These are phyloP conservation scores for Stercorarius parasiticus DNA, from an alignment of 2,113 vertebrate genomes.

Conservation along the genomic window DNA sequence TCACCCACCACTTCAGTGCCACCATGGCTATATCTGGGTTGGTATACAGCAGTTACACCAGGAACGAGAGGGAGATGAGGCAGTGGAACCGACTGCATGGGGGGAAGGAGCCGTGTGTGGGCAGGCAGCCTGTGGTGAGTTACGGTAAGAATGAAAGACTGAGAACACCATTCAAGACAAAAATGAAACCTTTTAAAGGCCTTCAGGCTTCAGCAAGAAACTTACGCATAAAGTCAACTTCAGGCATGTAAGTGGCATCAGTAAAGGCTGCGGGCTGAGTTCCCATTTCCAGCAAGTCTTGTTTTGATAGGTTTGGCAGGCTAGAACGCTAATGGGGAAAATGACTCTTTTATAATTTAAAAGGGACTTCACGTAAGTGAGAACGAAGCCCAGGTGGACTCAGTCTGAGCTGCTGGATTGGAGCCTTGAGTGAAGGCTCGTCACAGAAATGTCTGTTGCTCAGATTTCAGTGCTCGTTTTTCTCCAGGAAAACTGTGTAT, in stretches of 20 bases:
- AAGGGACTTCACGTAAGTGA: background rate
- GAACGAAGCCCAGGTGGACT: background rate
- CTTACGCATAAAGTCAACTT: background rate
- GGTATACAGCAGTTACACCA: background rate
- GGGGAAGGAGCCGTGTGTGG: background rate
- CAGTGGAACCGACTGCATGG: fast-evolving
- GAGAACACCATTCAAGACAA: background rate
- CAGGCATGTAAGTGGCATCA: background rate
- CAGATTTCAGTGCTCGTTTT: background rate
- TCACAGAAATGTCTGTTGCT: background rate
- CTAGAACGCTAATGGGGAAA: background rate
- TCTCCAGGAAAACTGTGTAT: background rate
- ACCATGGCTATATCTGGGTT: background rate
- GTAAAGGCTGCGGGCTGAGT: background rate
- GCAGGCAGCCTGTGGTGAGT: background rate
- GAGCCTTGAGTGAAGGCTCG: background rate
- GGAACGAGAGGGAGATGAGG: fast-evolving
- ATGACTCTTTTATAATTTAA: background rate
- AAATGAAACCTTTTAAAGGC: background rate
- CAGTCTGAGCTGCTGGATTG: background rate
- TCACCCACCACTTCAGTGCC: background rate
- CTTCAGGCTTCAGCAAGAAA: background rate
- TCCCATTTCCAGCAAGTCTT: background rate
- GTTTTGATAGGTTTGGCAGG: background rate
- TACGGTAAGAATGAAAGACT: background rate